phyloP scores from a whole-genome alignment of 2,888 invertebrate species.

The Phymatocera aterrima region DNA sequence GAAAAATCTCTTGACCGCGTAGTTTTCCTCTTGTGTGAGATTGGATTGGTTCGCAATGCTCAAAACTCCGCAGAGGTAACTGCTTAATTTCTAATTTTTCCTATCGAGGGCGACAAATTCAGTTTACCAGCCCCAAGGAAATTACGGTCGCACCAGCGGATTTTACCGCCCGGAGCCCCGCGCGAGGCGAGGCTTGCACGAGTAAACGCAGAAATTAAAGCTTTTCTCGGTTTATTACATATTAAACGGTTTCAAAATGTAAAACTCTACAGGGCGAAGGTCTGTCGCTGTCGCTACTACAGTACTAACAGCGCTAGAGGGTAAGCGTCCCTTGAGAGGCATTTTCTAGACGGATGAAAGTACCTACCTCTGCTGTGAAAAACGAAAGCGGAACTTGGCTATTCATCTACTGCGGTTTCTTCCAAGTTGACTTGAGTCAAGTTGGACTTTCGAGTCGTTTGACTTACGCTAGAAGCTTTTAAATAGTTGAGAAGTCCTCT shows the following conservation, averaged over 20 bases:
- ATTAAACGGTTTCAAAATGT: slow-evolving; percentile 33
- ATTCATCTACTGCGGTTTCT: slow-evolving; percentile 17
- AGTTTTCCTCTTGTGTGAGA: background rate
- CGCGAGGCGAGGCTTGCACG: background rate
- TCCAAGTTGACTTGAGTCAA: slow-evolving; percentile 17
- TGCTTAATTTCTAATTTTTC: slow-evolving; percentile 21
- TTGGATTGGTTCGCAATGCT: background rate
- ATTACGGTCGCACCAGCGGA: background rate
- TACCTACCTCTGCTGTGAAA: background rate
- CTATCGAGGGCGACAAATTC: slow-evolving; percentile 4
- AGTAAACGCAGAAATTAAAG: slow-evolving; percentile 27
- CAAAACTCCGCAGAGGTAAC: background rate
- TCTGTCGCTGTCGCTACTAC: background rate
- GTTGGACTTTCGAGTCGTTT: slow-evolving; percentile 35
- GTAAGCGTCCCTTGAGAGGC: slow-evolving; percentile 16
- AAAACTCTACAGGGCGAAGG: slow-evolving; percentile 9
- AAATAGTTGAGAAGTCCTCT: slow-evolving; percentile 43
- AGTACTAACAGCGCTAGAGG: background rate
- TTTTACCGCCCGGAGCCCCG: background rate
- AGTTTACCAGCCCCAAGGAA: background rate
- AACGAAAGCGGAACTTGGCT: background rate
- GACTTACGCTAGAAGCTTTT: slow-evolving; percentile 24
- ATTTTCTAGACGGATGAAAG: slow-evolving; percentile 28
- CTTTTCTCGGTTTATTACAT: slow-evolving; percentile 30
- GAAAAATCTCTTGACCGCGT: too few relatives aligned